A percentile compares a stretch with the other conserved stretches of the same genome.
phyloP scores from a whole-genome alignment of 2,113 vertebrate species.

The Burhinus bistriatus region DNA sequence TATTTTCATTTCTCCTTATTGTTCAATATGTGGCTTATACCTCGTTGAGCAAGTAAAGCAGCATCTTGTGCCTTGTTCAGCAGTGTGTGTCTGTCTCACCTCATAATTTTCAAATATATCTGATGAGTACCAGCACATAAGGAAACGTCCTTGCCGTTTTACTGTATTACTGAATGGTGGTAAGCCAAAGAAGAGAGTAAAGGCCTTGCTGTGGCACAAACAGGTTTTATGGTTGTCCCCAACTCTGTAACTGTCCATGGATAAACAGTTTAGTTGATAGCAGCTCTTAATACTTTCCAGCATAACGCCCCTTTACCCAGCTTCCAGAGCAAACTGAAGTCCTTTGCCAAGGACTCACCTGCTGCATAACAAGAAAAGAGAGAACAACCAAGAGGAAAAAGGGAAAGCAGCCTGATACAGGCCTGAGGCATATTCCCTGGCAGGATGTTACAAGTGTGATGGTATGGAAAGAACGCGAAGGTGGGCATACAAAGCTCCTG shows the following conservation, averaged over 20 bases:
- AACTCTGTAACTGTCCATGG: not conserved
- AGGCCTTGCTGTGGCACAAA: not conserved
- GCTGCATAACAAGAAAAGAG: not conserved
- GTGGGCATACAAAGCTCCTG: not conserved
- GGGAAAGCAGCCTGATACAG: not conserved
- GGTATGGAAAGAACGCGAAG: not conserved
- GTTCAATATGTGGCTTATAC: not conserved
- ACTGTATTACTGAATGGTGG: not conserved
- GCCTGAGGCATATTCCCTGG: not conserved
- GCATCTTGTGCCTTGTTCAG: not conserved
- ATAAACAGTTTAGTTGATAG: not conserved
- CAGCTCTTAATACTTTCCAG: not conserved
- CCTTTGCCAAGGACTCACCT: not conserved
- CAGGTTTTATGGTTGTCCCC: not conserved
- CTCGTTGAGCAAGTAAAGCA: not conserved
- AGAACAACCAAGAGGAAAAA: not conserved
- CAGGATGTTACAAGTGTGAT: not conserved
- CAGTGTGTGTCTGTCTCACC: not conserved
- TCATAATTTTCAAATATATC: not conserved
- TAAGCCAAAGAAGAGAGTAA: not conserved
- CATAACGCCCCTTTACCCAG: not conserved
- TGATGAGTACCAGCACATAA: not conserved
- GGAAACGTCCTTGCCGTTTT: not conserved
- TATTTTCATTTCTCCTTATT: not conserved
- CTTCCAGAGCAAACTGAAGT: not conserved